These are phyloP conservation scores for Melanerpes aurifrons DNA, from an alignment of 2,113 vertebrate species.

Conservation along the genomic window DNA sequence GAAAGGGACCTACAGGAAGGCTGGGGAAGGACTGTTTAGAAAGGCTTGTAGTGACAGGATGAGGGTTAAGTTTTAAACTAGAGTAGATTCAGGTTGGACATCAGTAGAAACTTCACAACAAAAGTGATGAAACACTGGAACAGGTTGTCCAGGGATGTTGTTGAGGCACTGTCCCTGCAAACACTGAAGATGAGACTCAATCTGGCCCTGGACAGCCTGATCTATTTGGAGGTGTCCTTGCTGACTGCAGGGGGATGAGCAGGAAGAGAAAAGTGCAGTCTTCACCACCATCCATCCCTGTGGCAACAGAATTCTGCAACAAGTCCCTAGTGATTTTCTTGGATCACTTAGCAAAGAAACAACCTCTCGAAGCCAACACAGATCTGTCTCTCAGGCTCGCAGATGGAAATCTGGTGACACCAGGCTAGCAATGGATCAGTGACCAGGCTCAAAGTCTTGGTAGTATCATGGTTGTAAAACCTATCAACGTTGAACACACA, in stretches of 20 bases:
- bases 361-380: neutral
- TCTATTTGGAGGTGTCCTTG: too few relatives aligned
- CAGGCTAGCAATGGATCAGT: neutral
- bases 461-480: neutral
- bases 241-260: neutral
- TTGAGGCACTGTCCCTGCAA: too few relatives aligned
- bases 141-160: too few relatives aligned
- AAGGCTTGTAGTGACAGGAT: too few relatives aligned
- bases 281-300: neutral
- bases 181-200: too few relatives aligned
- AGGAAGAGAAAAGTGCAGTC: neutral
- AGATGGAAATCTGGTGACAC: neutral
- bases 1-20: too few relatives aligned
- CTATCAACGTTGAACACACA: neutral
- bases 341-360: neutral
- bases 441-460: neutral
- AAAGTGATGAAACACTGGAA: too few relatives aligned
- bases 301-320: neutral
- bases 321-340: neutral
- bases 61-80: too few relatives aligned
- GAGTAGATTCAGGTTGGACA: too few relatives aligned
- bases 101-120: too few relatives aligned
- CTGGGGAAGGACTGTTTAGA: too few relatives aligned
- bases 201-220: too few relatives aligned
- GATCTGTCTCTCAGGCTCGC: neutral